Conservation (phyloP, 2,888 invertebrate species). For the Thalpophila matura region DNA sequence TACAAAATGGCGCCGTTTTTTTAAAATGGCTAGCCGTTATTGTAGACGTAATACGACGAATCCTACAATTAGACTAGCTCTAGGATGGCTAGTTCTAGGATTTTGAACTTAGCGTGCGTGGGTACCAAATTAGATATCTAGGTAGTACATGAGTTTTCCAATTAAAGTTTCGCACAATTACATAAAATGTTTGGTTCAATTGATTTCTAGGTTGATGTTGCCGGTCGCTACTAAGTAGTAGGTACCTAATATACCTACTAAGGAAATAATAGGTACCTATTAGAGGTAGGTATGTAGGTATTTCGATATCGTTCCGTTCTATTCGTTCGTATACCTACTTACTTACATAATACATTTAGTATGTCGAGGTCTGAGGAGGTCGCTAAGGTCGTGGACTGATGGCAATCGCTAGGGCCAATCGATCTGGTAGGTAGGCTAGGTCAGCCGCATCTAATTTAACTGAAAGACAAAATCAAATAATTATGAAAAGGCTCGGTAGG, state of each 20-base stretch:
- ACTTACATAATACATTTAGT: neutral
- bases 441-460: slow-evolving; percentile 5
- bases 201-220: slow-evolving; percentile 30
- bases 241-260: too few relatives aligned
- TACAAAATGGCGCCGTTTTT: too few relatives aligned
- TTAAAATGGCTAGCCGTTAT: too few relatives aligned
- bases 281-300: neutral
- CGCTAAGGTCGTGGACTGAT: neutral
- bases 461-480: too few relatives aligned
- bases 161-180: slow-evolving; percentile 4
- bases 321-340: slow-evolving; percentile 8
- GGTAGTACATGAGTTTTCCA: neutral
- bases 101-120: neutral
- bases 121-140: neutral
- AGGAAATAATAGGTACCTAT: slow-evolving; percentile 8
- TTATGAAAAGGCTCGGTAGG: too few relatives aligned
- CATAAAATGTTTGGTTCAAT: slow-evolving; percentile 13
- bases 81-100: neutral
- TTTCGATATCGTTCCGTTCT: neutral
- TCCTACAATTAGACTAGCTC: too few relatives aligned
- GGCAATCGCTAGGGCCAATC: neutral
- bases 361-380: too few relatives aligned
- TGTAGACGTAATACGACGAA: too few relatives aligned
- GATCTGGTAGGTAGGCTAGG: neutral
- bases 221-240: slow-evolving; percentile 19